These are phyloP conservation scores for Sebastes jordani DNA, from an alignment of 2,797 vertebrate genomes.

Conservation along the genomic window DNA sequence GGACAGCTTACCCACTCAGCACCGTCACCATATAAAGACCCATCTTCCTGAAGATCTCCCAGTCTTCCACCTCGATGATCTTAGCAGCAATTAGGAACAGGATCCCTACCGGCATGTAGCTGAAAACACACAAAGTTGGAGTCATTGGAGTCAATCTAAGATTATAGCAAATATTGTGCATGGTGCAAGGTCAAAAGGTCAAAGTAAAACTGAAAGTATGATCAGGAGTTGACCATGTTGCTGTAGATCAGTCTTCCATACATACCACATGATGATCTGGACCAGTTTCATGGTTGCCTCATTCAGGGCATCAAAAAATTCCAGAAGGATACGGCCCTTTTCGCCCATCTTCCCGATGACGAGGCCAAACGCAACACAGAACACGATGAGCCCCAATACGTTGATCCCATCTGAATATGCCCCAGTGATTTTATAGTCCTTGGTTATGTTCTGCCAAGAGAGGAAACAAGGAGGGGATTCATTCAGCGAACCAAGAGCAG, in stretches of 20 bases:
- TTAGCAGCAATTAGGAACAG: conserved; percentile 97
- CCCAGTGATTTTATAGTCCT: conserved; percentile 90
- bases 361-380: conserved; percentile 94
- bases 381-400: conserved; percentile 94
- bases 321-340: conserved; percentile 91
- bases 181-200: no score
- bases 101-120: conserved; percentile 97
- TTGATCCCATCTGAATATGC: conserved; percentile 92
- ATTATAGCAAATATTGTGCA: neutral
- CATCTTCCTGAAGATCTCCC: conserved; percentile 98
- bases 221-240: neutral
- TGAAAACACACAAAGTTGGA: conserved; percentile 63
- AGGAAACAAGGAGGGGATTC: conserved; percentile 16
- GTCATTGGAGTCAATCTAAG: neutral
- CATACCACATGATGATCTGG: conserved; percentile 98
- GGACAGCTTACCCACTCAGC: conserved; percentile 90
- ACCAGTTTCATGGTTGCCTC: conserved; percentile 98
- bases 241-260: conserved; percentile 1
- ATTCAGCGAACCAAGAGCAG: neutral
- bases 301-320: conserved; percentile 95
- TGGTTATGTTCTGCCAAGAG: conserved; percentile 88
- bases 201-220: neutral
- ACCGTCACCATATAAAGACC: conserved; percentile 98
- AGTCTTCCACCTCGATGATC: conserved; percentile 97
- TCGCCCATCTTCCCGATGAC: conserved; percentile 99